Percentiles rank a stretch among this genome's conserved stretches.
phyloP scores from a whole-genome alignment of 2,888 invertebrate genomes.

The Oxystoma pomonae region DNA sequence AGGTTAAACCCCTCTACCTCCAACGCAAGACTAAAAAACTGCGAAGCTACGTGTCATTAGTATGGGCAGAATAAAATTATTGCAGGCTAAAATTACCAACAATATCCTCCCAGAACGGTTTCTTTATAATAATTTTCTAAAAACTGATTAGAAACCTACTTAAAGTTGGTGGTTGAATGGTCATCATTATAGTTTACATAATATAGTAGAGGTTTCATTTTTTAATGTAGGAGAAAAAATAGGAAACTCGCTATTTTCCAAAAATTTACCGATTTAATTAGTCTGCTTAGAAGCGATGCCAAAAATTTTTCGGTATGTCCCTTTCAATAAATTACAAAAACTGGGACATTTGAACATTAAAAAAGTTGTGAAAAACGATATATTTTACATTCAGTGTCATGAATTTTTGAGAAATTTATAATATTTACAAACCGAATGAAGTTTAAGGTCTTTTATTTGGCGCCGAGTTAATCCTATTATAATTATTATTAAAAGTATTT shows the following conservation, averaged over 20 bases:
- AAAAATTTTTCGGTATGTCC: neutral
- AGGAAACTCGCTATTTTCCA: neutral
- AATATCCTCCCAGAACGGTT: no score
- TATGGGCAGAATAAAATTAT: no score
- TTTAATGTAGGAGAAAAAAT: no score
- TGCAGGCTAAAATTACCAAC: no score
- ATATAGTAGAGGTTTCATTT: no score
- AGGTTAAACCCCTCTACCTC: no score
- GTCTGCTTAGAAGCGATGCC: neutral
- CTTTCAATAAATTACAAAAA: neutral
- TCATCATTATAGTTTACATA: no score
- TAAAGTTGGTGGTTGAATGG: no score
- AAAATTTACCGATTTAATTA: neutral
- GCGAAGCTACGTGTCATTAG: no score
- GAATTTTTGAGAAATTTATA: neutral
- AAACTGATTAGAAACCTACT: no score
- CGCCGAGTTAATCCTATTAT: slow-evolving; percentile 1
- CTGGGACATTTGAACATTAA: neutral
- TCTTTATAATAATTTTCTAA: no score
- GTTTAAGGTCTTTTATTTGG: slow-evolving; percentile 3
- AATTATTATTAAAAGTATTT: neutral
- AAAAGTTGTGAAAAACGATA: neutral
- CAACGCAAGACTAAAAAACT: no score
- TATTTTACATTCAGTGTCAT: neutral
- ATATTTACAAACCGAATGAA: slow-evolving; percentile 2